A percentile compares a stretch with the other conserved stretches of the same genome.
phyloP scores from a whole-genome alignment of 2,113 vertebrate species.

The Ivindomyrus marchei region DNA sequence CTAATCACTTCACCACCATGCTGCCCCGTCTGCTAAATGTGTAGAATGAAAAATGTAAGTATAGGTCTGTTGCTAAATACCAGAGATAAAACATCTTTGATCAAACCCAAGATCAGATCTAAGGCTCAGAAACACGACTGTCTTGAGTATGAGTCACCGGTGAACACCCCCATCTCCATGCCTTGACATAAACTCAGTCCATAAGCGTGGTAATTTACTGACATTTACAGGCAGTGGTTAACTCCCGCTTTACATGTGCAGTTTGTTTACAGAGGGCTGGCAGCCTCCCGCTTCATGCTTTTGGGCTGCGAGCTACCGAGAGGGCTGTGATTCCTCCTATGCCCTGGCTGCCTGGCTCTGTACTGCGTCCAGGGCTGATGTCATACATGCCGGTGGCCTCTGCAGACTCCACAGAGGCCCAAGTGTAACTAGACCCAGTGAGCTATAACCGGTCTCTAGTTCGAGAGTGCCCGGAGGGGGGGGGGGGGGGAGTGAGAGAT shows the following conservation, averaged over 20 bases:
- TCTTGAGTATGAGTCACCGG: background rate
- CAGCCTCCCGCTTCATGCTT: background rate
- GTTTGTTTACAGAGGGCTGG: background rate
- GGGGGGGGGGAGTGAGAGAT: background rate
- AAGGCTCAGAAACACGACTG: background rate
- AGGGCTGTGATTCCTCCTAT: background rate
- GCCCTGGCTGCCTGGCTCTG: background rate
- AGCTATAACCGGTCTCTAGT: background rate
- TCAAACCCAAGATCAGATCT: background rate
- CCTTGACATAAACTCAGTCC: background rate
- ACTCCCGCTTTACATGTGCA: background rate
- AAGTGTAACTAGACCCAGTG: background rate
- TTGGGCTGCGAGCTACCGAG: background rate
- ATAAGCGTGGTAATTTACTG: background rate
- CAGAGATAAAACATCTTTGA: background rate
- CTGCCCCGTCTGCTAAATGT: background rate
- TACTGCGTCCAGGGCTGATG: conserved; percentile 6
- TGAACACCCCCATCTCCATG: background rate
- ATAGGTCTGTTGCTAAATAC: background rate
- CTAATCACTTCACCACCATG: background rate
- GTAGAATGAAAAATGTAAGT: background rate
- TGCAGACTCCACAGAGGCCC: background rate
- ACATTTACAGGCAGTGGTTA: background rate
- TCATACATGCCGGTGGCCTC: conserved; percentile 5
- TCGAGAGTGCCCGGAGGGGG: background rate